Base-by-base conservation (phyloP, 2,797 vertebrate species). In the Ambastaia sidthimunki region DNA sequence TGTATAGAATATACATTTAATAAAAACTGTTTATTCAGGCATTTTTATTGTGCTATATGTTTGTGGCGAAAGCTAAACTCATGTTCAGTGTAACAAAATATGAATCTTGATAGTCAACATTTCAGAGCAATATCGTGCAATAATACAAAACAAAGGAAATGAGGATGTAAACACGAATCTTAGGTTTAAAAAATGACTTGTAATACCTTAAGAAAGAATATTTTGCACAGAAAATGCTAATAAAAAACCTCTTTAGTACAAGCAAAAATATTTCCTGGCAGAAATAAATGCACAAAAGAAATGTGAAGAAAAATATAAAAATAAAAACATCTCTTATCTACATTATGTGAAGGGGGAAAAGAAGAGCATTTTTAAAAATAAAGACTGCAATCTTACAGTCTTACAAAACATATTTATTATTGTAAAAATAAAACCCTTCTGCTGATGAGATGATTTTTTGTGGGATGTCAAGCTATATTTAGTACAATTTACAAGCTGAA, bases 321-420 rank as follows among this genome's bases (percentile, higher is more conserved):
- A n/a, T 23, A 23, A 81, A 74, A 68, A 60, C 13, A 73, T 68
- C n/a, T 55, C 13, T 55, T 80, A 68, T 84, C 48, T 80, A 83
- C 71, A 85, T 23, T 63, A 84, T 72, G 23, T 78, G 73, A 71
- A 84, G 7, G 16, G 34, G 37, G 63, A 70, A 59, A 11, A 72
- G n/a, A n/a, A 47, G 1, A 77, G 7, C 16, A 34, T 19, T 76
- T 28, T 28, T 28, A n/a, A 34, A 71, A 83, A 75, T 52, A 75
- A 60, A 81, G 21, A 10, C n/a, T 21, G 55, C 23, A n/a, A n/a
- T n/a, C 6, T 60, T 7, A 60, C 57, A 55, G 18, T 34, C 62
- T 0, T 65, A 37, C 18, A 65, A 37, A 60, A 19, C 7, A 10
- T 7, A 23, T 11, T 19, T 28, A 28, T 28, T 28, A 28, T 28